A percentile compares a stretch with the other conserved stretches of the same genome.
phyloP scores from a whole-genome alignment of 2,797 vertebrate species.

The Cryptoblepharus egeriae region DNA sequence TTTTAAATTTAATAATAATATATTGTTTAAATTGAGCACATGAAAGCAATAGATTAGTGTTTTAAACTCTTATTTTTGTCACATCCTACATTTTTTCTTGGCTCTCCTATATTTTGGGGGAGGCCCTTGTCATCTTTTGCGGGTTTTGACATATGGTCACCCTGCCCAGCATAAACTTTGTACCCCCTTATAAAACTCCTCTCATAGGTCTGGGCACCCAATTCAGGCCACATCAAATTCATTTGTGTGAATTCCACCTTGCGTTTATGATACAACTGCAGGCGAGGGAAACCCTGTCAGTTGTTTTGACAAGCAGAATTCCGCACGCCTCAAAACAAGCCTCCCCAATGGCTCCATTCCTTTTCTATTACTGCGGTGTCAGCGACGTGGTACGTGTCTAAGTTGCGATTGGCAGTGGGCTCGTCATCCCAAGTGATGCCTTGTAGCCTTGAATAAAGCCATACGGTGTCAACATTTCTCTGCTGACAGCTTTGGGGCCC shows the following conservation, averaged over 20 bases:
- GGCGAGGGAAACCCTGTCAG: neutral
- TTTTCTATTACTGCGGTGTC: slow-evolving; percentile 3
- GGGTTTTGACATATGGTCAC: too few relatives aligned
- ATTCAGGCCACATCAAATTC: neutral
- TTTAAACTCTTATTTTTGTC: too few relatives aligned
- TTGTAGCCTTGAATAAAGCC: neutral
- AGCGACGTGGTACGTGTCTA: neutral
- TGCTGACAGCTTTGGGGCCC: neutral
- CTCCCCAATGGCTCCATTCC: neutral
- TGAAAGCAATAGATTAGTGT: too few relatives aligned
- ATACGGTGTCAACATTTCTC: slow-evolving; percentile 34
- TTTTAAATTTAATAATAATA: too few relatives aligned
- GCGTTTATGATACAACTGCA: neutral
- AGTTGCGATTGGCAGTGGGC: slow-evolving; percentile 19
- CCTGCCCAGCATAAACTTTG: too few relatives aligned
- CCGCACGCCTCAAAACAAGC: neutral
- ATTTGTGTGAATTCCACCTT: neutral
- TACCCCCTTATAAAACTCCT: too few relatives aligned
- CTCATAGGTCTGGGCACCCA: neutral
- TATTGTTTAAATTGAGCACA: too few relatives aligned
- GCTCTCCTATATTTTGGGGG: too few relatives aligned
- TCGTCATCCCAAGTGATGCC: slow-evolving; percentile 9
- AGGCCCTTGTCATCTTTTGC: too few relatives aligned
- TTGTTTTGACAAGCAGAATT: neutral
- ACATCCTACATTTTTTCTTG: too few relatives aligned